Evolutionary conservation across 2,888 invertebrate genomes (phyloP).

Genomic region (Atrina japonica): DNA sequence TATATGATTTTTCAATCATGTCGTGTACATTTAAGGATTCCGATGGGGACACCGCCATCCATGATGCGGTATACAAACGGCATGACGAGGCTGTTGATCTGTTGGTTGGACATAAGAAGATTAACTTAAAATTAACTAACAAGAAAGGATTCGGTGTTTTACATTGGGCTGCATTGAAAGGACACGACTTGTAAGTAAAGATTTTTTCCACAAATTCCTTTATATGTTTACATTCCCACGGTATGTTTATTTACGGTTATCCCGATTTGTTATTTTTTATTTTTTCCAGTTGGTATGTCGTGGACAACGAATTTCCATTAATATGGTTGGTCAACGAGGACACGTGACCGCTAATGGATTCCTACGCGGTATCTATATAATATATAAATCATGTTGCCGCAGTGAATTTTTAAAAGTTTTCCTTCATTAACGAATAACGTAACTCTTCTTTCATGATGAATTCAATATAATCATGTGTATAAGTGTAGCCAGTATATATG

Average conservation of each 20-base stretch:
- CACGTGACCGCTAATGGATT: too few relatives aligned
- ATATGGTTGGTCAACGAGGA: too few relatives aligned
- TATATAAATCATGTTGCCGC: too few relatives aligned
- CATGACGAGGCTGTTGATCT: conserved; percentile 87
- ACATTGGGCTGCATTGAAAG: conserved; percentile 92
- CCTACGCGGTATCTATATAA: too few relatives aligned
- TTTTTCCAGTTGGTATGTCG: not conserved
- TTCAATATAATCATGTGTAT: too few relatives aligned
- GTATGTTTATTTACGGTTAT: not conserved
- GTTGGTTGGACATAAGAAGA: conserved; percentile 85
- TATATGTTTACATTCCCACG: too few relatives aligned
- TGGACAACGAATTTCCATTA: too few relatives aligned
- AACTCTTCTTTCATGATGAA: too few relatives aligned
- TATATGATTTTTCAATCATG: too few relatives aligned
- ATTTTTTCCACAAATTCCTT: not conserved
- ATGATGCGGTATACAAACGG: conserved; percentile 90
- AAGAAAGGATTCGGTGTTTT: conserved; percentile 91
- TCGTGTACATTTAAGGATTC: conserved; percentile 83
- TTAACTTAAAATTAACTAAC: conserved; percentile 89
- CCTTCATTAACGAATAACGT: too few relatives aligned
- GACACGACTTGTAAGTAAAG: conserved; percentile 86
- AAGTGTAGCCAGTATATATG: too few relatives aligned
- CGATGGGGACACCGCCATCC: conserved; percentile 90
- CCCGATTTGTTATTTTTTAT: not conserved
- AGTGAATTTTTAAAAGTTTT: too few relatives aligned